A percentile compares a stretch with the other conserved stretches of the same genome.
Evolutionary conservation across 2,797 vertebrate species (phyloP).

Genomic region (Tapirus indicus): DNA sequence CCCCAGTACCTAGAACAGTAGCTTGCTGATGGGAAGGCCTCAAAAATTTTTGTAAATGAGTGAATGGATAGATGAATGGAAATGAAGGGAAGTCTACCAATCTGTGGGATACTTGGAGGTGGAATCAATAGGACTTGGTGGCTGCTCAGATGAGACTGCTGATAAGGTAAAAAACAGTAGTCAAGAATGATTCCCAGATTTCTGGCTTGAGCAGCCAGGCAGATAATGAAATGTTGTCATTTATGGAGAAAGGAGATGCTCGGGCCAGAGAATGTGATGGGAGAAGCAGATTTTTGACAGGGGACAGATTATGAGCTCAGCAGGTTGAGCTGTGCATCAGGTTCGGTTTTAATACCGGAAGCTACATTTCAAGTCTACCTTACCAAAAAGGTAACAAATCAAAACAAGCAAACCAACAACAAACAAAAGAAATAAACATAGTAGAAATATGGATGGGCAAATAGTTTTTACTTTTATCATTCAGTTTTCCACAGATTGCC

Average conservation of each 20-base stretch:
- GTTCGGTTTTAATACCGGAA: background rate
- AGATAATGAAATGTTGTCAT: background rate
- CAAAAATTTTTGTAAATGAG: background rate
- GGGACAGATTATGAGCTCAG: background rate
- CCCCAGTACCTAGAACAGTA: background rate
- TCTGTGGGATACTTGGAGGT: background rate
- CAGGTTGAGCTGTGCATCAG: background rate
- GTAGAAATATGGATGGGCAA: background rate
- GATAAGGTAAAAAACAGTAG: background rate
- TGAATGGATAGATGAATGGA: background rate
- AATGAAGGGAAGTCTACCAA: background rate
- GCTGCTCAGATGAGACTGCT: background rate
- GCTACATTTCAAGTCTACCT: background rate
- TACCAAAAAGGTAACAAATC: background rate
- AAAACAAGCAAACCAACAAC: background rate
- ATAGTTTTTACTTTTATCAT: background rate
- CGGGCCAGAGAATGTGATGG: background rate
- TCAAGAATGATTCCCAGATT: background rate
- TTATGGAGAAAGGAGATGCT: background rate
- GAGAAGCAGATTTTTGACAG: background rate
- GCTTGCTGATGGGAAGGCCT: background rate
- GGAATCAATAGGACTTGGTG: background rate
- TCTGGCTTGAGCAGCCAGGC: background rate
- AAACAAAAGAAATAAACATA: constrained; percentile 12
- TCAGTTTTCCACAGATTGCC: background rate